phyloP scores from a whole-genome alignment of 2,797 vertebrate genomes.

The Leptodactylus fallax region DNA sequence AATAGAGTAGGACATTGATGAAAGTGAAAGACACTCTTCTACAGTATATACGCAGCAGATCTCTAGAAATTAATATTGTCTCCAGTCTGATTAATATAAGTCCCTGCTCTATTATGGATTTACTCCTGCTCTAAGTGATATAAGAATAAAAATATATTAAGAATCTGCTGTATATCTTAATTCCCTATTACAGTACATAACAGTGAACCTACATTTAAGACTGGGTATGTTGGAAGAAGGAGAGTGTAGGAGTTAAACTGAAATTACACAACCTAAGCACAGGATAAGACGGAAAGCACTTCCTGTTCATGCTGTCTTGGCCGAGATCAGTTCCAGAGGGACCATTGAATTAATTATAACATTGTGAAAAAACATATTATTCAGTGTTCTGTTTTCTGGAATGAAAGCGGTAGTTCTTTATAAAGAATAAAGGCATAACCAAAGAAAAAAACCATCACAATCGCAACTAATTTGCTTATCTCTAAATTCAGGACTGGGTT shows the following conservation, averaged over 20 bases:
- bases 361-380: conserved; percentile 25
- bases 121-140: not conserved
- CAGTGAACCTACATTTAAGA: not conserved
- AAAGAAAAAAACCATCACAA: not conserved
- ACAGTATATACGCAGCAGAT: not conserved
- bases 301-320: conserved; percentile 37
- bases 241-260: conserved; percentile 30
- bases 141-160: not conserved
- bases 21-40: not conserved
- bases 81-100: not conserved
- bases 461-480: conserved; percentile 23
- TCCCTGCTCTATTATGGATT: not conserved
- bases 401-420: not conserved
- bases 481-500: conserved; percentile 6
- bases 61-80: not conserved
- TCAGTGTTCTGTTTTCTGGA: not conserved
- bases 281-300: conserved; percentile 26
- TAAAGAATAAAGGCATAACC: not conserved
- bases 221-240: conserved; percentile 1
- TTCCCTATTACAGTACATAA: not conserved
- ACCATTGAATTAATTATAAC: conserved; percentile 37
- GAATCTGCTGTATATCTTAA: not conserved
- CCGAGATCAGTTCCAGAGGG: conserved; percentile 18
- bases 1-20: not conserved
- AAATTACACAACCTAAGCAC: conserved; percentile 23